phyloP scores from a whole-genome alignment of 1,140 invertebrate genomes.

The Chelonus insularis region DNA sequence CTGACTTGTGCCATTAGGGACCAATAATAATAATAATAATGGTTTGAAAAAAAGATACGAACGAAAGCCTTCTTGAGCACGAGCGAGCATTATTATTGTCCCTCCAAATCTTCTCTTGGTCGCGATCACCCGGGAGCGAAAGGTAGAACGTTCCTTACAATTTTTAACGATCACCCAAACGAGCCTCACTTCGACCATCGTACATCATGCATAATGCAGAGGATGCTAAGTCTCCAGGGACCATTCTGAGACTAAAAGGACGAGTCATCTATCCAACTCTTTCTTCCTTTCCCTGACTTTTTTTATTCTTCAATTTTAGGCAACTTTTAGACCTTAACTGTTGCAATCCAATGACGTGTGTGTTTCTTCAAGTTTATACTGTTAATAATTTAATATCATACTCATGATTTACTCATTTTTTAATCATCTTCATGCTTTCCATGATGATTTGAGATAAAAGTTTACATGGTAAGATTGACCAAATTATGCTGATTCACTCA shows the following conservation, averaged over 20 bases:
- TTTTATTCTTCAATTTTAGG: neutral
- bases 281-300: neutral
- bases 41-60: neutral
- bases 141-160: conserved; percentile 8
- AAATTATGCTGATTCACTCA: neutral
- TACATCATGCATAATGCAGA: conserved; percentile 29
- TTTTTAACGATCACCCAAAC: conserved; percentile 22
- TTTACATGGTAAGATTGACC: neutral
- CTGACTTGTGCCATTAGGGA: conserved; percentile 21
- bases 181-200: neutral
- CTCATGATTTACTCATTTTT: neutral
- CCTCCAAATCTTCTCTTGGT: neutral
- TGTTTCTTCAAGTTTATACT: neutral
- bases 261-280: neutral
- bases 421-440: neutral
- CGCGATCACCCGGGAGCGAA: conserved; percentile 5
- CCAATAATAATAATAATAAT: conserved; percentile 19
- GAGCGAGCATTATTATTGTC: conserved; percentile 24
- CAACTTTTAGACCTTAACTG: neutral
- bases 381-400: neutral
- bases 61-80: conserved; percentile 20
- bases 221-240: conserved; percentile 9
- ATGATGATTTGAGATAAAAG: neutral
- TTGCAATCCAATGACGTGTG: neutral
- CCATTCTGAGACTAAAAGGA: neutral